These are phyloP conservation scores for Spinibarbus caldwelli DNA, from an alignment of 2,797 vertebrate genomes.

Conservation along the genomic window DNA sequence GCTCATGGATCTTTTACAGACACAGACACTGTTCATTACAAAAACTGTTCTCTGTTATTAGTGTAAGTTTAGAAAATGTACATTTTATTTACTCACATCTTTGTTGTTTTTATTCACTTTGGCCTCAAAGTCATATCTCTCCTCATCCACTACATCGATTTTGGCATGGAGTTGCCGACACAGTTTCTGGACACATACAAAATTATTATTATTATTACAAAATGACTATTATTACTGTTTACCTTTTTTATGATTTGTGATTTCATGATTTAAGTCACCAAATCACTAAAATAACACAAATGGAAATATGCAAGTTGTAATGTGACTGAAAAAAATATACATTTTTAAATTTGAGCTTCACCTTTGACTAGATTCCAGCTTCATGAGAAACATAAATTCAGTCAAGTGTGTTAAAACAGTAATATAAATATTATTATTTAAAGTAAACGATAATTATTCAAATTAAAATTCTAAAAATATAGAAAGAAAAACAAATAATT, in stretches of 20 bases:
- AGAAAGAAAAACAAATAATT: background rate
- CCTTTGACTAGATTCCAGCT: no score
- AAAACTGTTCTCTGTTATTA: background rate
- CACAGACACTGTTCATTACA: background rate
- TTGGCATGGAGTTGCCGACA: slow-evolving; percentile 68
- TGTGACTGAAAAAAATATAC: background rate
- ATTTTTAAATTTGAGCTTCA: no score
- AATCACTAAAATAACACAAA: background rate
- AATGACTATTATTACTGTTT: background rate
- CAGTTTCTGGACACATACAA: slow-evolving; percentile 61
- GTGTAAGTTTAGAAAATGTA: background rate
- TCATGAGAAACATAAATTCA: background rate
- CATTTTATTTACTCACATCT: slow-evolving; percentile 61
- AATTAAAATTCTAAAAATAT: background rate
- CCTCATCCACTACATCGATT: slow-evolving; percentile 69
- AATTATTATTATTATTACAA: background rate
- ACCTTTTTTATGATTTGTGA: background rate
- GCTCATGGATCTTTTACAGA: slow-evolving; percentile 65
- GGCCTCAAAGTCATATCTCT: slow-evolving; percentile 70
- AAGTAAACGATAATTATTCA: background rate
- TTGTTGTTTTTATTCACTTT: slow-evolving; percentile 70
- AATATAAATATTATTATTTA: background rate
- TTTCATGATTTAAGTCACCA: background rate
- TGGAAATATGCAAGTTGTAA: background rate
- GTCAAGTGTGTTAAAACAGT: background rate